Percentiles rank a stretch among this genome's conserved stretches.
Conservation (phyloP, 2,797 vertebrate genomes). For the Netta rufina region DNA sequence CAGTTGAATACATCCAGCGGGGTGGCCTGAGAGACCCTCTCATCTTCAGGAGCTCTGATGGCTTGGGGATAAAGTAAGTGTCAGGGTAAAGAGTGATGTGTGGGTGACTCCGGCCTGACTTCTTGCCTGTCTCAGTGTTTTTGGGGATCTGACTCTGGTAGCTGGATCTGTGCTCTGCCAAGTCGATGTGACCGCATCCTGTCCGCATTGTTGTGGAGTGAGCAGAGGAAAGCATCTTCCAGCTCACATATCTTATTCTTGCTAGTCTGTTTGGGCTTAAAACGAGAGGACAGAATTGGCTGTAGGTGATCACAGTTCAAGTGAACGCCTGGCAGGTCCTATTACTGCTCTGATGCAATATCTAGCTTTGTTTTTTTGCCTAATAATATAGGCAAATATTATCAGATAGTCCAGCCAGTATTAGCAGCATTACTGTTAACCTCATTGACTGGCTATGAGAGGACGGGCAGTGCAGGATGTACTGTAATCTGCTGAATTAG, state of each 20-base stretch:
- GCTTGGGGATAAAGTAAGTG: conserved; percentile 94
- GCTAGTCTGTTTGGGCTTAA: not conserved
- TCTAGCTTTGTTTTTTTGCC: conserved; percentile 7
- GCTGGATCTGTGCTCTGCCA: not conserved
- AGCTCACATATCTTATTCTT: not conserved
- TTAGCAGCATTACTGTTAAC: not conserved
- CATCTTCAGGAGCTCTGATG: conserved; percentile 91
- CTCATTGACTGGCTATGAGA: not conserved
- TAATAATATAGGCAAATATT: not conserved
- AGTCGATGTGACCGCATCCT: not conserved
- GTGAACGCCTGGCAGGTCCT: not conserved
- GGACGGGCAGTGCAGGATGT: not conserved
- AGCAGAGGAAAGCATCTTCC: not conserved
- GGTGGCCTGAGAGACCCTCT: conserved; percentile 94
- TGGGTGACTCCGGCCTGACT: not conserved
- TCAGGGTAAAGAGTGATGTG: not conserved
- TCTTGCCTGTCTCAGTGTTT: fast-evolving
- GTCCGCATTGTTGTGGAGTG: fast-evolving
- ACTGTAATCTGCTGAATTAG: not conserved
- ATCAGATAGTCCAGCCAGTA: not conserved
- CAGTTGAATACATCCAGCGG: conserved; percentile 94
- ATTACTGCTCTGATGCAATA: conserved; percentile 19
- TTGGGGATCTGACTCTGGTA: not conserved
- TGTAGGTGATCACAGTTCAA: not conserved
- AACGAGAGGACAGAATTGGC: not conserved